These are phyloP conservation scores for Prorops nasuta DNA, from an alignment of 1,140 invertebrate species.

Conservation along the genomic window DNA sequence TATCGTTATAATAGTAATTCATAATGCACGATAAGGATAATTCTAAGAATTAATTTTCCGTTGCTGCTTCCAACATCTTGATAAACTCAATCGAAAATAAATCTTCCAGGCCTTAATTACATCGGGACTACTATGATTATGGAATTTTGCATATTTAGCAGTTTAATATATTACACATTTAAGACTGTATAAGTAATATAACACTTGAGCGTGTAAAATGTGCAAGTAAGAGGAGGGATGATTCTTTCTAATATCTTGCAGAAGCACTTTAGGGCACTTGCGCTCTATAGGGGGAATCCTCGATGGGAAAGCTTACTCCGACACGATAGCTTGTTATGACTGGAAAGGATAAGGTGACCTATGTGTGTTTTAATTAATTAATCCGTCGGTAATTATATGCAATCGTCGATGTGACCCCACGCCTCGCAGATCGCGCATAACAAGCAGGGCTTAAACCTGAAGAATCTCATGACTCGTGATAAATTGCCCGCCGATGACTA, in stretches of 20 bases:
- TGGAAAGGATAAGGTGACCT: neutral
- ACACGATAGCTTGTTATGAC: neutral
- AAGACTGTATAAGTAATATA: no score
- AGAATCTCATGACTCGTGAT: conserved; percentile 46
- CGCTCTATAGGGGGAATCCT: neutral
- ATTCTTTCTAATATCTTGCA: neutral
- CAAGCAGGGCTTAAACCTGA: conserved; percentile 41
- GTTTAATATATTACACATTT: no score
- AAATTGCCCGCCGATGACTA: conserved; percentile 52
- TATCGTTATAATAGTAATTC: no score
- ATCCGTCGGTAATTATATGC: conserved; percentile 50
- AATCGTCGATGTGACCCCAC: conserved; percentile 39
- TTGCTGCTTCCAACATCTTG: no score
- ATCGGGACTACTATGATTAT: no score
- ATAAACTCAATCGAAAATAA: no score
- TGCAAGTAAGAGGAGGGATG: no score
- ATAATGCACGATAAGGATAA: no score
- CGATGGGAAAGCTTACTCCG: neutral
- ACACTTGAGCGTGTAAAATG: no score
- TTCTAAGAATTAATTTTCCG: no score
- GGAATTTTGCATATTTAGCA: no score
- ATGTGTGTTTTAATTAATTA: conserved; percentile 42
- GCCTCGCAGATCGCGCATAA: conserved; percentile 39
- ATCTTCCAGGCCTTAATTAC: no score
- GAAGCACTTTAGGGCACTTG: neutral